Evolutionary conservation across 2,888 invertebrate genomes (phyloP).

Genomic region (Lasius fuliginosus): DNA sequence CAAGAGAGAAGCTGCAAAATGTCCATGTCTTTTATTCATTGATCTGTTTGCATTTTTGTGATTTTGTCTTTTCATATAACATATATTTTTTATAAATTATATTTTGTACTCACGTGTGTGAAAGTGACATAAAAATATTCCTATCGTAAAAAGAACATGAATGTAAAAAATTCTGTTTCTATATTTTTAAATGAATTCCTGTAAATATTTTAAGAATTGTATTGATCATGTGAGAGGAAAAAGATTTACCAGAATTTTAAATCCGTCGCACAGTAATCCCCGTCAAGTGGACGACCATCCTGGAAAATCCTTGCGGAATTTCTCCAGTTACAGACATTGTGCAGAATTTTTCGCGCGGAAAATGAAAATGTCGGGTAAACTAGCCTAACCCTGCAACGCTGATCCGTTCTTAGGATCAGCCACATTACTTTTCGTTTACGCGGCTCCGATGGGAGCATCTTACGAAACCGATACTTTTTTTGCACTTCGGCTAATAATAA

Average conservation of each 20-base stretch:
- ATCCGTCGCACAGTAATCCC: neutral
- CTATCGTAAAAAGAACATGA: neutral
- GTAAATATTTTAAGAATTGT: neutral
- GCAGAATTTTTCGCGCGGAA: slow-evolving; percentile 1
- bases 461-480: neutral
- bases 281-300: neutral
- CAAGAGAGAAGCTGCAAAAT: neutral
- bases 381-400: neutral
- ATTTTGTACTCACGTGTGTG: neutral
- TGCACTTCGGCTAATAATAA: slow-evolving; percentile 26
- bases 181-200: neutral
- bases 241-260: neutral
- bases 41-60: neutral
- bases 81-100: neutral
- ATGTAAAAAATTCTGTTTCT: neutral
- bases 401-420: neutral
- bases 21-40: neutral
- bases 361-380: neutral
- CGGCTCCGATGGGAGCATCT: neutral
- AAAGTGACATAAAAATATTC: neutral
- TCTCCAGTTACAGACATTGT: neutral
- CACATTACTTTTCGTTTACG: slow-evolving; percentile 16
- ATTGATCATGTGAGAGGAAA: neutral
- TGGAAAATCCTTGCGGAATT: neutral
- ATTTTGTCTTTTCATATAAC: neutral